Conservation (phyloP, 2,888 invertebrate genomes). For the Brachypterus glaber region DNA sequence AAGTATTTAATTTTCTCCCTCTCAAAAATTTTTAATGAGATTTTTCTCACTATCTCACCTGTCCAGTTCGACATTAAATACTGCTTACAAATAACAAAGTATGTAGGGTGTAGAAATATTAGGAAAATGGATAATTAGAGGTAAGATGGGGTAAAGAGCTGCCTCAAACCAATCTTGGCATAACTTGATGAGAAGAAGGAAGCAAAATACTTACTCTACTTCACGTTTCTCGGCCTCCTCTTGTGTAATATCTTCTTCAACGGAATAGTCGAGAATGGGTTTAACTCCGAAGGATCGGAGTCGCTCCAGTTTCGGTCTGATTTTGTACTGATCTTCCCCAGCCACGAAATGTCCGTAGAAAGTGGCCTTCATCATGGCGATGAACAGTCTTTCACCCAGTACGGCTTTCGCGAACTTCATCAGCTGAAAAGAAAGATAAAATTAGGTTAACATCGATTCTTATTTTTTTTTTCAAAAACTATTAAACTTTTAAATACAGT, state of each 20-base stretch:
- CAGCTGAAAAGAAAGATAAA: conserved; percentile 49
- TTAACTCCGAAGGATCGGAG: conserved; percentile 94
- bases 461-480: too few relatives aligned
- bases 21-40: too few relatives aligned
- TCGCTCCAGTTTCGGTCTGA: conserved; percentile 73
- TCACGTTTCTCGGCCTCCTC: conserved; percentile 92
- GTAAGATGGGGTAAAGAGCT: too few relatives aligned
- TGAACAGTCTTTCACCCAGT: conserved; percentile 75
- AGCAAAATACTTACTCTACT: conserved; percentile 63
- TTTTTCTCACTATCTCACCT: too few relatives aligned
- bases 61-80: too few relatives aligned
- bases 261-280: conserved; percentile 97
- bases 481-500: too few relatives aligned
- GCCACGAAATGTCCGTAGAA: conserved; percentile 99
- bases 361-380: conserved; percentile 78
- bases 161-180: not conserved
- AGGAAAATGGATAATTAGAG: too few relatives aligned
- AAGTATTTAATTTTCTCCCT: too few relatives aligned
- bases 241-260: conserved; percentile 89
- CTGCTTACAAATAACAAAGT: too few relatives aligned
- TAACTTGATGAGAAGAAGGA: not conserved
- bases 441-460: not conserved
- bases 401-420: conserved; percentile 70
- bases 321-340: conserved; percentile 83
- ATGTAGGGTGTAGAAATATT: too few relatives aligned